These are phyloP conservation scores for Clusia tigrina DNA, from an alignment of 2,888 invertebrate species.

Conservation along the genomic window DNA sequence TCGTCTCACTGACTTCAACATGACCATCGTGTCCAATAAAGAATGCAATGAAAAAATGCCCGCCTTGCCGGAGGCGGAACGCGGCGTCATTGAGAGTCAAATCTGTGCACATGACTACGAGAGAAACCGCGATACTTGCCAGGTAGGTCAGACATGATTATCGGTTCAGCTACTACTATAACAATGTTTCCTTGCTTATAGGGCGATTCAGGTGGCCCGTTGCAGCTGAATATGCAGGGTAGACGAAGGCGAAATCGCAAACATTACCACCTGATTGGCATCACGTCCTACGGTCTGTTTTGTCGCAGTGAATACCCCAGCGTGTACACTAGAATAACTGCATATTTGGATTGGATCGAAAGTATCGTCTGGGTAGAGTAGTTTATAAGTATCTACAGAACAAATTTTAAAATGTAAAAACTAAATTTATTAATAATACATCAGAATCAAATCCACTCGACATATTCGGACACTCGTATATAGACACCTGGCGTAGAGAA, in stretches of 20 bases:
- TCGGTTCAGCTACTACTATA: not conserved
- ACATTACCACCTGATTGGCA: slow-evolving; percentile 57
- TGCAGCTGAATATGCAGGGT: slow-evolving; percentile 55
- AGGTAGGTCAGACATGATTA: slow-evolving; percentile 36
- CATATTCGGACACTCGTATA: slow-evolving; percentile 42
- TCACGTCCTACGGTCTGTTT: slow-evolving; percentile 61
- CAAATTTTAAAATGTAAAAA: not conserved
- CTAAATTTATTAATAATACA: slow-evolving; percentile 12
- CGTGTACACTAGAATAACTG: slow-evolving; percentile 56
- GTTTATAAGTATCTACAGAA: not conserved
- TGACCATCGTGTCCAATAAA: slow-evolving; percentile 54
- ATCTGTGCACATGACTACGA: slow-evolving; percentile 58
- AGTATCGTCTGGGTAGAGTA: slow-evolving; percentile 45
- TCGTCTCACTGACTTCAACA: slow-evolving; percentile 55
- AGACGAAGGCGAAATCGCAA: slow-evolving; percentile 39
- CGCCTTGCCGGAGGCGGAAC: slow-evolving; percentile 41
- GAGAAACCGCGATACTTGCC: slow-evolving; percentile 59
- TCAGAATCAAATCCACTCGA: slow-evolving; percentile 49
- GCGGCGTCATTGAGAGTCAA: slow-evolving; percentile 55
- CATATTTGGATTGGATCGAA: slow-evolving; percentile 62
- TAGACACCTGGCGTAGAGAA: slow-evolving; percentile 43
- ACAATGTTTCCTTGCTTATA: slow-evolving; percentile 21
- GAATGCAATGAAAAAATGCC: slow-evolving; percentile 53
- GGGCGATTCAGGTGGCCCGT: slow-evolving; percentile 62
- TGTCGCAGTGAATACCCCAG: slow-evolving; percentile 58